phyloP scores from a whole-genome alignment of 2,113 vertebrate species.

The Trogon surrucura region DNA sequence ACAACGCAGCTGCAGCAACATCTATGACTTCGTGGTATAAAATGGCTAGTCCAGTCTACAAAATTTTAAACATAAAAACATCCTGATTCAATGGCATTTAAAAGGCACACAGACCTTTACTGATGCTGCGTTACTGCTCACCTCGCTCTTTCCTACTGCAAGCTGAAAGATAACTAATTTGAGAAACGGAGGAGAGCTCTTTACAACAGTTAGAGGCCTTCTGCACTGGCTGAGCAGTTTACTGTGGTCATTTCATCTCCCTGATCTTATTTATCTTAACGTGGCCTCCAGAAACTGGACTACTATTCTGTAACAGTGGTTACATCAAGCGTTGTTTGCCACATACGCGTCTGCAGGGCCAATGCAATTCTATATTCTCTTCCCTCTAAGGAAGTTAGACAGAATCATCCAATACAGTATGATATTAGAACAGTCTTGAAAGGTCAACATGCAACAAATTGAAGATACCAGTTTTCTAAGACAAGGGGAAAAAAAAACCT shows the following conservation, averaged over 20 bases:
- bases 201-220: neutral
- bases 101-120: neutral
- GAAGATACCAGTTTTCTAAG: neutral
- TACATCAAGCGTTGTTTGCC: neutral
- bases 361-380: neutral
- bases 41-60: neutral
- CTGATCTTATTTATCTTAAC: neutral
- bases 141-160: neutral
- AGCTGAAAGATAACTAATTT: neutral
- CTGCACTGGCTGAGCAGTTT: neutral
- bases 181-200: neutral
- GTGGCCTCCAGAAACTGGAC: neutral
- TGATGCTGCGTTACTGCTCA: neutral
- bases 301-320: neutral
- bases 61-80: neutral
- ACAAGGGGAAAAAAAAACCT: neutral
- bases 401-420: neutral
- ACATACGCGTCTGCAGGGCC: neutral
- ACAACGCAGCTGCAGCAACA: neutral
- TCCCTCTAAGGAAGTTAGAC: neutral
- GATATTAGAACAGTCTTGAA: neutral
- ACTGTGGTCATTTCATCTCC: neutral
- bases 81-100: neutral
- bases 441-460: neutral
- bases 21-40: neutral